These are phyloP conservation scores for Cynopterus brachyotis DNA, from an alignment of 2,113 vertebrate species.

Conservation along the genomic window DNA sequence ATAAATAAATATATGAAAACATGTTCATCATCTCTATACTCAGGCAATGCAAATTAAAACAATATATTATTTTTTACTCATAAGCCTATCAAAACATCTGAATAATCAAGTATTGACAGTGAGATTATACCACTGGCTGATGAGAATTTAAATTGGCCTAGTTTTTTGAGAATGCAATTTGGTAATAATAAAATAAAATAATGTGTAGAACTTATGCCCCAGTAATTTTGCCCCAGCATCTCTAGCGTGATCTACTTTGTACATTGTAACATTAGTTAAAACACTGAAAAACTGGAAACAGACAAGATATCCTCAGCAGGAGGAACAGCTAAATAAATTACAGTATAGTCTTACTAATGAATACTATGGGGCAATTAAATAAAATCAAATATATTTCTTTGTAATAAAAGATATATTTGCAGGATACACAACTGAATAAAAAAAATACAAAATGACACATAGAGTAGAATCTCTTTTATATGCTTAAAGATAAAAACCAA, in stretches of 20 bases:
- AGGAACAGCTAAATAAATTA: not conserved
- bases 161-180: not conserved
- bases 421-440: not conserved
- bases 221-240: not conserved
- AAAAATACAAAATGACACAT: slow-evolving; percentile 2
- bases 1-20: not conserved
- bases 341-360: not conserved
- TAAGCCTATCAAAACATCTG: not conserved
- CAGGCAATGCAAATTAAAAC: not conserved
- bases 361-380: not conserved
- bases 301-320: not conserved
- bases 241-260: not conserved
- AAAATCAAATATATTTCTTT: not conserved
- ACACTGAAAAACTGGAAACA: not conserved
- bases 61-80: not conserved
- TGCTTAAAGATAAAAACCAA: not conserved
- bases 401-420: not conserved
- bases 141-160: not conserved
- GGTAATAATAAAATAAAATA: not conserved
- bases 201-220: not conserved
- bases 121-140: not conserved
- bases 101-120: not conserved
- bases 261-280: not conserved
- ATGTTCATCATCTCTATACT: not conserved
- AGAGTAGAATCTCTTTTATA: not conserved